Base-by-base conservation (phyloP, 1,140 invertebrate genomes). In the Arctopsyche grandis region DNA sequence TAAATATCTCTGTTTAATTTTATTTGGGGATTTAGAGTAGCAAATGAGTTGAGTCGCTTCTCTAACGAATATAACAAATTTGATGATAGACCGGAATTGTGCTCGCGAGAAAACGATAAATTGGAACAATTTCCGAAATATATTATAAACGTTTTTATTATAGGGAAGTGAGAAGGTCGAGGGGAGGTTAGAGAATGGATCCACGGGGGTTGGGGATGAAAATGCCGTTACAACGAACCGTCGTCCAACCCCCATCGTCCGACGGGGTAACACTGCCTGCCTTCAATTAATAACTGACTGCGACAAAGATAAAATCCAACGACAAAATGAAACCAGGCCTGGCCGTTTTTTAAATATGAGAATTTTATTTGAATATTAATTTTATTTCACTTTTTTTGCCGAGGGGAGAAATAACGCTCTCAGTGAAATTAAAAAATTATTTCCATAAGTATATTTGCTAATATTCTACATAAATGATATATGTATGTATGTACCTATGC, bases 251-350 rank as follows among this genome's bases (percentile, higher is more conserved):
- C 21, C 58, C 58, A 63, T 12, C 48, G 10, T 66, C 24, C 24
- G 3, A 66, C 63, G 24, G 63, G 24, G 63, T 5, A 29, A 22
- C 63, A n/a, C 63, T 66, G 63, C 63, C 63, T 66, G 63, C 63
- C 63, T 66, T 66, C 63, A 66, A 66, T 66, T 66, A 66, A 66
- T 66, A 66, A 66, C 63, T 66, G 63, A 66, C 63, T 24, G 63
- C 63, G 63, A 66, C 63, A 66, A 66, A 66, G 63, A 66, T 66
- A 66, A 66, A 66, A 66, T 66, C 24, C 63, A 66, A 66, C 21
- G 63, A 19, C 24, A 22, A 66, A 66, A 66, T 66, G 24, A 66
- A 66, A n/a, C 12, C 63, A 22, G 63, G 14, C 24, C 24, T 22
- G 10, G 63, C 22, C 24, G 14, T 66, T 66, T 66, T 66, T 66